Evolutionary conservation across 2,888 invertebrate genomes (phyloP).

Genomic region (Amphimallon solstitiale): DNA sequence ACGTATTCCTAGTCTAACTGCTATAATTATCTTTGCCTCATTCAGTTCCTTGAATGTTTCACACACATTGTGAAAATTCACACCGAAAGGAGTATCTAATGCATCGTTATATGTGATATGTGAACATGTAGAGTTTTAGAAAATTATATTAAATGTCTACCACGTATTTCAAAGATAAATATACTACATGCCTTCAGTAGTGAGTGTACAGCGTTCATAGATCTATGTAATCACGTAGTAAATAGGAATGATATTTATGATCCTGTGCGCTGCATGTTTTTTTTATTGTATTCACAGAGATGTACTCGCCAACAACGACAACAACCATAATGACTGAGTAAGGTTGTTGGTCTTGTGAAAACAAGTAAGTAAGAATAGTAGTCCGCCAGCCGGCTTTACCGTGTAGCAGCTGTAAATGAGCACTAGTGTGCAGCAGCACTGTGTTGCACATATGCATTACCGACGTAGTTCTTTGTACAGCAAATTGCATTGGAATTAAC

Average conservation of each 20-base stretch:
- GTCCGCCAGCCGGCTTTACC: conserved; percentile 6
- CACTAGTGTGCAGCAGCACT: conserved; percentile 16
- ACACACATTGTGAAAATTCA: too few relatives aligned
- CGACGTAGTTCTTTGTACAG: conserved; percentile 11
- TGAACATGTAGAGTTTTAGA: too few relatives aligned
- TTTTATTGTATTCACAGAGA: conserved; percentile 9
- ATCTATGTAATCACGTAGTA: too few relatives aligned
- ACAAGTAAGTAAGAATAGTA: background rate
- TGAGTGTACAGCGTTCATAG: too few relatives aligned
- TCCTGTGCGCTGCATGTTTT: background rate
- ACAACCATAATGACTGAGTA: conserved; percentile 10
- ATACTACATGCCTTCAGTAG: too few relatives aligned
- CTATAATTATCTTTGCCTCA: too few relatives aligned
- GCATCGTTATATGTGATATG: too few relatives aligned
- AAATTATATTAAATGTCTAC: too few relatives aligned
- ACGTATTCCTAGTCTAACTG: too few relatives aligned
- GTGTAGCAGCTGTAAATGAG: conserved; percentile 28
- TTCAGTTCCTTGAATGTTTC: too few relatives aligned
- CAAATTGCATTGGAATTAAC: conserved; percentile 24
- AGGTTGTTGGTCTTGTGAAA: conserved; percentile 13
- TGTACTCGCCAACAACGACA: conserved; percentile 12
- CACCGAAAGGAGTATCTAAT: too few relatives aligned
- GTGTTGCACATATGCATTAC: background rate
- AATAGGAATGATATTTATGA: background rate
- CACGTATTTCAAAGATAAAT: too few relatives aligned